Evolutionary conservation across 2,797 vertebrate genomes (phyloP).

Genomic region (Picus viridis): DNA sequence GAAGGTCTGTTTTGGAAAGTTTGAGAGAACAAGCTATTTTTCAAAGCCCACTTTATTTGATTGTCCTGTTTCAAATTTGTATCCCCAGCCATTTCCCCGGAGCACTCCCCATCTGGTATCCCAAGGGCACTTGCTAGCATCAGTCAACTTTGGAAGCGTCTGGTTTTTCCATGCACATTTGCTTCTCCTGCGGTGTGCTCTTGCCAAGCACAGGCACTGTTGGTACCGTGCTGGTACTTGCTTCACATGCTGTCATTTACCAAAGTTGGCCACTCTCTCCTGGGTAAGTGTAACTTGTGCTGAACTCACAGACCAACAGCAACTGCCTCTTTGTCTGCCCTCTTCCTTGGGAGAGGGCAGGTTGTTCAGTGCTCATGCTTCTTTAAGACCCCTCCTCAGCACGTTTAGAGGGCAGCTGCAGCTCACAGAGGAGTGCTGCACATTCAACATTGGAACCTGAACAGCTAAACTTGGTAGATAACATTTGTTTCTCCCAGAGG

Average conservation of each 20-base stretch:
- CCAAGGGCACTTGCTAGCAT: neutral
- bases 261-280: neutral
- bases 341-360: neutral
- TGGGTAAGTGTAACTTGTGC: neutral
- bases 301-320: neutral
- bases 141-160: neutral
- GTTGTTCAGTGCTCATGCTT: neutral
- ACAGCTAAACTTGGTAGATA: neutral
- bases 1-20: constrained; percentile 23
- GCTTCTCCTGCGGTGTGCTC: neutral
- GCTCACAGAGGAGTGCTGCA: neutral
- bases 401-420: neutral
- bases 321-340: neutral
- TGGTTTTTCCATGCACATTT: neutral
- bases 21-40: constrained; percentile 40
- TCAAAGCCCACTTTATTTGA: neutral
- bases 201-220: neutral
- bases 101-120: neutral
- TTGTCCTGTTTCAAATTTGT: neutral
- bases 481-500: neutral
- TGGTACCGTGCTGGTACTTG: neutral
- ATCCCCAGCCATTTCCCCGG: neutral
- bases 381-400: neutral
- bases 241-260: neutral
- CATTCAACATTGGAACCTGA: neutral